phyloP scores from a whole-genome alignment of 2,888 invertebrate genomes.

The Anoncus sp. region DNA sequence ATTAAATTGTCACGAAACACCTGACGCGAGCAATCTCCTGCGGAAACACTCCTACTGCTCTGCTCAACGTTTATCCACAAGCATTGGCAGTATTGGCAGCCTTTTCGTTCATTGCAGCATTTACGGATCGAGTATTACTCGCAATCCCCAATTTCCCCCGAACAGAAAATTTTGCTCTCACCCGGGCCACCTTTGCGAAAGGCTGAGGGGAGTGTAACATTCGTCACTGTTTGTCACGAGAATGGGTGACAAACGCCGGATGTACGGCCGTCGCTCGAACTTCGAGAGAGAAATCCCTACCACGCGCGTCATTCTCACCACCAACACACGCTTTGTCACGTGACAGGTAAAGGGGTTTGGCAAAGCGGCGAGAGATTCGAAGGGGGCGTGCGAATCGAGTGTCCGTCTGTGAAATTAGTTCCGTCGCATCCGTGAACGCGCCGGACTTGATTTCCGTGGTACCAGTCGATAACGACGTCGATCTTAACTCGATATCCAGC shows the following conservation, averaged over 20 bases:
- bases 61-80: too few relatives aligned
- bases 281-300: constrained; percentile 46
- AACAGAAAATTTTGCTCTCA: constrained; percentile 38
- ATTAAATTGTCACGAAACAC: too few relatives aligned
- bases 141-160: too few relatives aligned
- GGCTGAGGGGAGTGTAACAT: constrained; percentile 47
- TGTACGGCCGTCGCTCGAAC: constrained; percentile 39
- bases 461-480: constrained; percentile 56
- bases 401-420: constrained; percentile 66
- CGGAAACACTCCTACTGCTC: too few relatives aligned
- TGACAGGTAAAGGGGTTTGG: constrained; percentile 17
- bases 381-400: constrained; percentile 52
- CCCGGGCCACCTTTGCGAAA: constrained; percentile 29
- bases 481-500: constrained; percentile 65
- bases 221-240: constrained; percentile 59
- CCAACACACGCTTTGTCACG: constrained; percentile 22
- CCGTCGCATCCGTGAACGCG: constrained; percentile 56
- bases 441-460: constrained; percentile 57
- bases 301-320: constrained; percentile 17
- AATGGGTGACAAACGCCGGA: constrained; percentile 47
- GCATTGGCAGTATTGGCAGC: too few relatives aligned
- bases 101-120: too few relatives aligned
- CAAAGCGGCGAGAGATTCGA: constrained; percentile 16
- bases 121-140: too few relatives aligned
- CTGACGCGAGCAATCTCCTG: too few relatives aligned